Conservation (phyloP, 2,113 vertebrate genomes). For the Pandion haliaetus region DNA sequence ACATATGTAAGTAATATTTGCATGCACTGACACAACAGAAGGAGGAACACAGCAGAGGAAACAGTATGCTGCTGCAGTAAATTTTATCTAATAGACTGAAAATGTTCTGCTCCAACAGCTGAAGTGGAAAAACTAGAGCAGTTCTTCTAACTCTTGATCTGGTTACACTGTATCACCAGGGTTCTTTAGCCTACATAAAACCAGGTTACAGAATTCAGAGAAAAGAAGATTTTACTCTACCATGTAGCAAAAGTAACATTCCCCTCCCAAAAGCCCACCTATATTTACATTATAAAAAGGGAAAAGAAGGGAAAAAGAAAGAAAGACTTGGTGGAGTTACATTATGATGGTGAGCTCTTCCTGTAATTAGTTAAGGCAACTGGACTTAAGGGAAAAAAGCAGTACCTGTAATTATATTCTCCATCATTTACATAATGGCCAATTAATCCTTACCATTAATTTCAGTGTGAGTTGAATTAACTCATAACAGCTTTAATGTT, state of each 20-base stretch:
- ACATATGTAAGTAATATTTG: background rate
- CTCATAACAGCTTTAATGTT: background rate
- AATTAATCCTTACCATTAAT: background rate
- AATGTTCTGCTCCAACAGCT: background rate
- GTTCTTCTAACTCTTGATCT: background rate
- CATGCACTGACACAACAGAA: background rate
- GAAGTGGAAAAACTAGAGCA: slow-evolving; percentile 9
- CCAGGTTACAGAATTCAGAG: background rate
- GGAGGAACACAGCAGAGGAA: background rate
- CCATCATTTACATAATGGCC: background rate
- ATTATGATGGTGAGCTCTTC: slow-evolving; percentile 67
- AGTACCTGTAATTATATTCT: slow-evolving; percentile 43
- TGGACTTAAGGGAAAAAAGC: slow-evolving; percentile 41
- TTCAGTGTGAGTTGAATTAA: background rate
- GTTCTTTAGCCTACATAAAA: background rate
- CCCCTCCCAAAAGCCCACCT: background rate
- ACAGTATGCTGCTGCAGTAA: background rate
- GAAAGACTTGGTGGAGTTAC: slow-evolving; percentile 69
- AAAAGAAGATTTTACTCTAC: background rate
- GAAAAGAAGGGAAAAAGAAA: background rate
- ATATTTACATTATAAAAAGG: background rate
- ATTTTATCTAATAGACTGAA: background rate
- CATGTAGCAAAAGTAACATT: background rate
- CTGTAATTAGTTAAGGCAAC: slow-evolving; percentile 43
- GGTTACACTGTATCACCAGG: background rate